Percentiles rank a stretch among this genome's conserved stretches.
These are phyloP conservation scores for Xyrauchen texanus DNA, from an alignment of 2,113 vertebrate species.

Conservation along the genomic window DNA sequence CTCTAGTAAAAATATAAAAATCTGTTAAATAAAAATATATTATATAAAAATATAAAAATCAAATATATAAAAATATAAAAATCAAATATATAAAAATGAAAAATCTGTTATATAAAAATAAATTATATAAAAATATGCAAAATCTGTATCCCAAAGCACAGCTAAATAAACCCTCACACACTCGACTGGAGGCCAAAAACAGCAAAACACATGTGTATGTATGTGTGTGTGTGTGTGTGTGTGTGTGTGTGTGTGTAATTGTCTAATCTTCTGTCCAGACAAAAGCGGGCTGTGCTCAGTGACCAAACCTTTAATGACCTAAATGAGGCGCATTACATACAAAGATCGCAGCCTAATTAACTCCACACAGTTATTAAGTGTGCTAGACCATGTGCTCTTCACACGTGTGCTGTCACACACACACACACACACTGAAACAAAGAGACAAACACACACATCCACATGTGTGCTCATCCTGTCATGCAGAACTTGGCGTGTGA, in stretches of 20 bases:
- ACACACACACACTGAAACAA: conserved; percentile 9
- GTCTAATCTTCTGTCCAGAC: neutral
- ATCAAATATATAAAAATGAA: too few relatives aligned
- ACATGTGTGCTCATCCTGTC: neutral
- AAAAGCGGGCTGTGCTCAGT: neutral
- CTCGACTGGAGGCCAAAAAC: neutral
- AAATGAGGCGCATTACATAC: neutral
- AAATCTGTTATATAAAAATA: too few relatives aligned
- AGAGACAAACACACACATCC: conserved; percentile 13
- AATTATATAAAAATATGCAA: too few relatives aligned
- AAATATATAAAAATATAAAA: too few relatives aligned
- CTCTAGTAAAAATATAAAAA: too few relatives aligned
- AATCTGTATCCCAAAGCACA: too few relatives aligned
- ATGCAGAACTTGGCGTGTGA: neutral
- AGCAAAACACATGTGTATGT: neutral
- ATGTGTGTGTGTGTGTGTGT: neutral
- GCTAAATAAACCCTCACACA: conserved; percentile 14
- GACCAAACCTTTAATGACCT: neutral
- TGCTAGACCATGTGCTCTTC: neutral
- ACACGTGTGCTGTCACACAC: neutral
- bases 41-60: too few relatives aligned
- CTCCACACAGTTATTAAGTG: neutral
- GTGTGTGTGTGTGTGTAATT: neutral
- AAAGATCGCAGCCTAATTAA: neutral
- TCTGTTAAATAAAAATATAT: too few relatives aligned